Percentiles rank a stretch among this genome's conserved stretches.
phyloP scores from a whole-genome alignment of 2,797 vertebrate genomes.

The Sebastes iracundus region DNA sequence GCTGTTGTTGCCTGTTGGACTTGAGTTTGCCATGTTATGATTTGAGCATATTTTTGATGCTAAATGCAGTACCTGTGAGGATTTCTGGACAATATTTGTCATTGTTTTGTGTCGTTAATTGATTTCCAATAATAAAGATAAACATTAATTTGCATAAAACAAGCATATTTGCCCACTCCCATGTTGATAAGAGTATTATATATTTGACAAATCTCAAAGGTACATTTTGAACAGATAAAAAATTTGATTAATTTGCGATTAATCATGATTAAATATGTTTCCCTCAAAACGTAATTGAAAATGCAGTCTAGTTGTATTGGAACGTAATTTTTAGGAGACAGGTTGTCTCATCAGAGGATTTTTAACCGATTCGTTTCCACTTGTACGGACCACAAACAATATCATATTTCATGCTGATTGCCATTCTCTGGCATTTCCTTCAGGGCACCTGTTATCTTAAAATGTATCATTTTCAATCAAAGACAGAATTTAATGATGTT shows the following conservation, averaged over 20 bases:
- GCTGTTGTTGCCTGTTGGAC: too few relatives aligned
- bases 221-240: too few relatives aligned
- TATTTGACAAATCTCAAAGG: too few relatives aligned
- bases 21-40: rapidly evolving
- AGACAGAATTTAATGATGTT: background rate
- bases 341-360: background rate
- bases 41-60: too few relatives aligned
- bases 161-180: too few relatives aligned
- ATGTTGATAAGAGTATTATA: too few relatives aligned
- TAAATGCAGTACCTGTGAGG: too few relatives aligned
- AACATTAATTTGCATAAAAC: too few relatives aligned
- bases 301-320: background rate
- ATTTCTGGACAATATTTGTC: too few relatives aligned
- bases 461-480: background rate
- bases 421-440: background rate
- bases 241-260: too few relatives aligned
- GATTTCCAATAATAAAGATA: too few relatives aligned
- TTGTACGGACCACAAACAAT: background rate
- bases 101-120: too few relatives aligned
- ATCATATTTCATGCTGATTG: background rate
- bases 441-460: background rate
- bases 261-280: background rate
- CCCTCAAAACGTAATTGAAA: background rate
- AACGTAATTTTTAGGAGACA: background rate
- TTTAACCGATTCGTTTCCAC: background rate